phyloP scores from a whole-genome alignment of 2,113 vertebrate genomes.

The Cyanoramphus novaezelandiae region DNA sequence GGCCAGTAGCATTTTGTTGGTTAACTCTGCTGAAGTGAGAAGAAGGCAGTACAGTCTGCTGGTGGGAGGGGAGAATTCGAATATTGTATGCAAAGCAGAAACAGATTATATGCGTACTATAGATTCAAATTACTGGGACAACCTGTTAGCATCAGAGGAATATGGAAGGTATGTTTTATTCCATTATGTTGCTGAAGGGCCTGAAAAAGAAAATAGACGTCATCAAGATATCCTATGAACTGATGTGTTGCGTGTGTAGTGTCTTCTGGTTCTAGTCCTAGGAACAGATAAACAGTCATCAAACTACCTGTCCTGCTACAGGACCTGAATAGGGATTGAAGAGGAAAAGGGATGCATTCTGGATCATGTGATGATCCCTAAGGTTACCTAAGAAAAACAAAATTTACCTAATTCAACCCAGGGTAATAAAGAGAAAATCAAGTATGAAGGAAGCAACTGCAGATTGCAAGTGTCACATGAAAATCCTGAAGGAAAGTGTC shows the following conservation, averaged over 20 bases:
- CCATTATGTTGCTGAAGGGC: not conserved
- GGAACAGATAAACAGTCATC: not conserved
- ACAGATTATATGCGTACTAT: not conserved
- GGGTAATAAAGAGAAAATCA: not conserved
- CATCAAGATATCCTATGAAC: not conserved
- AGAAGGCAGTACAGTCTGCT: not conserved
- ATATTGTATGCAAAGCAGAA: not conserved
- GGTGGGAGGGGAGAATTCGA: not conserved
- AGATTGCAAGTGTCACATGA: not conserved
- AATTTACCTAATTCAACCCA: not conserved
- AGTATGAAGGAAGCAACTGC: not conserved
- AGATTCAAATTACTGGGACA: not conserved
- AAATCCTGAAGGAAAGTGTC: not conserved
- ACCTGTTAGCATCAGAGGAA: not conserved
- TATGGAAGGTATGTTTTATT: not conserved
- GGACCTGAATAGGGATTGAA: not conserved
- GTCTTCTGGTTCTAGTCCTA: not conserved
- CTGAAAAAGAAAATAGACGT: not conserved
- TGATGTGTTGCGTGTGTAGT: not conserved
- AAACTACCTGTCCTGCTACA: not conserved
- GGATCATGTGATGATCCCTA: not conserved
- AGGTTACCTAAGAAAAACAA: not conserved
- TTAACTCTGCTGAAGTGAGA: not conserved
- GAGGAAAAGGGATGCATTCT: not conserved
- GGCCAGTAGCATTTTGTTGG: not conserved